Conservation (phyloP, 2,113 vertebrate species). For the Rana temporaria region DNA sequence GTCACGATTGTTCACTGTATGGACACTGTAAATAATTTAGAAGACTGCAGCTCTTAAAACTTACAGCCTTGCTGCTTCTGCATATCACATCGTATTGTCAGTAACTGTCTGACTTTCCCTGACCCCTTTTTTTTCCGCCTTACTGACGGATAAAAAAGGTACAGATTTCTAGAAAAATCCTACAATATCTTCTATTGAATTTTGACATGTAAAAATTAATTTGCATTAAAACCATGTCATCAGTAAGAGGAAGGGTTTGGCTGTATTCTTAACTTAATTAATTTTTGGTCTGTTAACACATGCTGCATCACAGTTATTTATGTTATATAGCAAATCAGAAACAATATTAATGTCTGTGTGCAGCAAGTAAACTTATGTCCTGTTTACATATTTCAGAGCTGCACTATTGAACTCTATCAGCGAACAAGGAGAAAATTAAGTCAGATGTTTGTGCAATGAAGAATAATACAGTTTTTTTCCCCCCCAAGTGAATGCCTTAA, state of each 20-base stretch:
- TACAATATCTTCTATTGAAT: too few relatives aligned
- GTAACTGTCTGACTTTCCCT: too few relatives aligned
- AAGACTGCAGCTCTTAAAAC: too few relatives aligned
- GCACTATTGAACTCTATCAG: background rate
- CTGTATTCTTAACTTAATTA: slow-evolving; percentile 12
- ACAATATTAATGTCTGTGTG: slow-evolving; percentile 24
- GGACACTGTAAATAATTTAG: too few relatives aligned
- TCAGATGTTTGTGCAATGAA: slow-evolving; percentile 22
- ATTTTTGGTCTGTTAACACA: background rate
- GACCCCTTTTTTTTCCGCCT: too few relatives aligned
- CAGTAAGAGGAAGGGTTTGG: background rate
- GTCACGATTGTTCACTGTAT: too few relatives aligned
- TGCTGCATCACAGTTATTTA: slow-evolving; percentile 31
- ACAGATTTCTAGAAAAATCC: too few relatives aligned
- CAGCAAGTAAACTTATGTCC: background rate
- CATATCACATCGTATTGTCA: too few relatives aligned
- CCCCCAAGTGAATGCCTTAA: too few relatives aligned
- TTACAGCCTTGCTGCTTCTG: too few relatives aligned
- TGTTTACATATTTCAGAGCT: slow-evolving; percentile 17
- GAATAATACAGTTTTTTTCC: slow-evolving; percentile 3
- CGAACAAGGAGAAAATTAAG: slow-evolving; percentile 23
- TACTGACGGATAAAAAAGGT: too few relatives aligned
- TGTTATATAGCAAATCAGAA: slow-evolving; percentile 6
- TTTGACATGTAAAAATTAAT: too few relatives aligned
- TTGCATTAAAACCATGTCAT: background rate